phyloP scores from a whole-genome alignment of 2,888 invertebrate species.

The Hydriomena furcata region DNA sequence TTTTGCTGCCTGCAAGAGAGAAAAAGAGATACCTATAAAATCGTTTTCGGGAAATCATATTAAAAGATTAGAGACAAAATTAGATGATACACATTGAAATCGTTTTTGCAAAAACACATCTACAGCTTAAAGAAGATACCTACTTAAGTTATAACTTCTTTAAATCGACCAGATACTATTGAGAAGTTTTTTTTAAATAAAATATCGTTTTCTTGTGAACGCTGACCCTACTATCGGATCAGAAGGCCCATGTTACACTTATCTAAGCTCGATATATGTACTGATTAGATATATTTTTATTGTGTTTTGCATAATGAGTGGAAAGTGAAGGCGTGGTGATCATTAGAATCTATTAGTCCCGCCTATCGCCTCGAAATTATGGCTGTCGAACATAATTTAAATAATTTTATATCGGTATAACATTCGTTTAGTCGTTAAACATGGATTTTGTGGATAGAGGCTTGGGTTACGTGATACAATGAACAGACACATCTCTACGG shows the following conservation, averaged over 20 bases:
- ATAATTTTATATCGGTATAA: conserved; percentile 28
- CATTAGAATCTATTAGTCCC: conserved; percentile 35
- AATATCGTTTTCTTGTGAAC: no score
- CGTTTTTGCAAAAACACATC: no score
- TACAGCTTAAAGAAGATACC: no score
- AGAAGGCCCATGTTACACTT: neutral
- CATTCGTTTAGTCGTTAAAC: conserved; percentile 24
- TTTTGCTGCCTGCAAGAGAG: no score
- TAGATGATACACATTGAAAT: no score
- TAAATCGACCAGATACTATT: no score
- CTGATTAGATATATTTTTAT: conserved; percentile 64
- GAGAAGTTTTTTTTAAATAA: no score
- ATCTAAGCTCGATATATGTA: conserved; percentile 41
- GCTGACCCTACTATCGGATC: neutral
- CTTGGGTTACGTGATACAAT: conserved; percentile 15
- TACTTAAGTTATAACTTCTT: no score
- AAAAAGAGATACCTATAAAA: no score
- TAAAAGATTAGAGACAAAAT: no score
- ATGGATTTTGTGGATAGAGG: conserved; percentile 10
- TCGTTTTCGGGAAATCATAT: no score
- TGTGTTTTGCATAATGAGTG: conserved; percentile 54
- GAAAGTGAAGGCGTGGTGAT: conserved; percentile 38
- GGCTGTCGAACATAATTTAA: conserved; percentile 27
- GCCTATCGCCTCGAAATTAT: conserved; percentile 31
- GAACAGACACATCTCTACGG: neutral